phyloP scores from a whole-genome alignment of 1,140 invertebrate genomes.

The Luehdorfia chinensis region DNA sequence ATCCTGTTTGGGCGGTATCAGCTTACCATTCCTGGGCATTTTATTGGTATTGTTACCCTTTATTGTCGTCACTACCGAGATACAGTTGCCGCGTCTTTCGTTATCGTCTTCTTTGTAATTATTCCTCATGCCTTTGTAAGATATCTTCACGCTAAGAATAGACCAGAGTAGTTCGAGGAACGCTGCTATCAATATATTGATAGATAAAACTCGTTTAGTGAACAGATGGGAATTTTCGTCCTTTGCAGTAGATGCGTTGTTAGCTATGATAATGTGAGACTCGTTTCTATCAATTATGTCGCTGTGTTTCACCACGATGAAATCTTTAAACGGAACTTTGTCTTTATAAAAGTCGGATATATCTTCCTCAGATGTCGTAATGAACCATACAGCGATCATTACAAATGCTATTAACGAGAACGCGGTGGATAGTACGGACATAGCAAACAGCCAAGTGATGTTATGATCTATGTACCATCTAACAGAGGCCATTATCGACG shows the following conservation, averaged over 20 bases:
- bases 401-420: conserved; percentile 59
- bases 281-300: conserved; percentile 55
- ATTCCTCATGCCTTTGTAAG: conserved; percentile 80
- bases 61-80: conserved; percentile 73
- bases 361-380: conserved; percentile 44
- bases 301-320: conserved; percentile 50
- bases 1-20: conserved; percentile 64
- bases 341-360: conserved; percentile 63
- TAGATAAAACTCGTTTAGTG: conserved; percentile 68
- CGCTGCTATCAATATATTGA: conserved; percentile 80
- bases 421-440: conserved; percentile 69
- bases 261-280: conserved; percentile 54
- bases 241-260: conserved; percentile 31
- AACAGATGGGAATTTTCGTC: conserved; percentile 49
- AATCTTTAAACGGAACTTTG: conserved; percentile 58
- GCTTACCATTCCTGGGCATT: conserved; percentile 64
- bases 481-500: conserved; percentile 79
- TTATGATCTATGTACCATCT: conserved; percentile 82
- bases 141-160: conserved; percentile 77
- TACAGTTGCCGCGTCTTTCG: conserved; percentile 60
- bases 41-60: conserved; percentile 73
- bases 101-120: conserved; percentile 76
- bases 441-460: conserved; percentile 79
- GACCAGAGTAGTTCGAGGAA: conserved; percentile 80
- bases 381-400: conserved; percentile 58